A percentile compares a stretch with the other conserved stretches of the same genome.
phyloP scores from a whole-genome alignment of 1,140 invertebrate species.

The Wasmannia auropunctata region DNA sequence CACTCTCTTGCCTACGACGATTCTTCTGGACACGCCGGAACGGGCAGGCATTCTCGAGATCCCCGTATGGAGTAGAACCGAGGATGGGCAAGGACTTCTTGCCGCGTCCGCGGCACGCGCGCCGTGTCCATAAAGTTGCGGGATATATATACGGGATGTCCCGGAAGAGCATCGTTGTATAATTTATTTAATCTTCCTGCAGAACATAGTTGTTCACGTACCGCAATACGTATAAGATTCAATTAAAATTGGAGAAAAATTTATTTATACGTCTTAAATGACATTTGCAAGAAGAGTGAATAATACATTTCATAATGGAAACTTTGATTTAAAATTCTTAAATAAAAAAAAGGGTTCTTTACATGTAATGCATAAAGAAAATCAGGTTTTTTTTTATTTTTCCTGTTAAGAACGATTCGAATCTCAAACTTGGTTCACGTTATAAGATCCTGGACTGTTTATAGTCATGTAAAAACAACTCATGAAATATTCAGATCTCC shows the following conservation, averaged over 20 bases:
- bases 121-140: constrained; percentile 7
- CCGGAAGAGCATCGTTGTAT: not conserved
- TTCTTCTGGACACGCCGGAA: constrained; percentile 30
- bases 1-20: constrained; percentile 41
- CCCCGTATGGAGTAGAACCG: constrained; percentile 15
- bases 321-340: not conserved
- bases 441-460: not conserved
- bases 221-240: not conserved
- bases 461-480: not conserved
- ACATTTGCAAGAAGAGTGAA: not conserved
- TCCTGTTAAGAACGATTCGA: not conserved
- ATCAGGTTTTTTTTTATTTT: not conserved
- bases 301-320: not conserved
- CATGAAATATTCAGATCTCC: constrained; percentile 20
- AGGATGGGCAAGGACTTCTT: constrained; percentile 6
- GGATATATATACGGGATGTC: not conserved
- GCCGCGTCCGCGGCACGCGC: constrained; percentile 15
- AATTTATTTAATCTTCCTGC: not conserved
- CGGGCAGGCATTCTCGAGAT: constrained; percentile 34
- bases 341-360: not conserved
- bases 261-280: not conserved
- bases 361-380: not conserved
- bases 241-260: not conserved
- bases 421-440: not conserved
- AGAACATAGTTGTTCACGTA: not conserved